Evolutionary conservation across 1,140 invertebrate species (phyloP).

Genomic region (Copidosoma floridanum): DNA sequence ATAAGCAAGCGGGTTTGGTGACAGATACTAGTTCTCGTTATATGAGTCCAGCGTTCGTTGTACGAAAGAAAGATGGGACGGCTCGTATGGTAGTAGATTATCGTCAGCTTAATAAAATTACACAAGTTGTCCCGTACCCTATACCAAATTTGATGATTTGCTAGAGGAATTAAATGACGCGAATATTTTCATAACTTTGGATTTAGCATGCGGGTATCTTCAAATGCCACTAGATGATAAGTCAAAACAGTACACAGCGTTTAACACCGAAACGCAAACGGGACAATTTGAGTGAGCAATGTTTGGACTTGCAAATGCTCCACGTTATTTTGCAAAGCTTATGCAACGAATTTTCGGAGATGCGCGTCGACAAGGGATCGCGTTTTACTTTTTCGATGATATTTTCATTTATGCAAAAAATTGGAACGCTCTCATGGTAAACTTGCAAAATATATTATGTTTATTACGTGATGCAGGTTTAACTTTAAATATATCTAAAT

Average conservation of each 20-base stretch:
- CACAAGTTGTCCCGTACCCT: not conserved
- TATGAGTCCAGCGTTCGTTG: constrained; percentile 7
- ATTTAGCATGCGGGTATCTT: constrained; percentile 20
- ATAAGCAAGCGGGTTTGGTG: constrained; percentile 6
- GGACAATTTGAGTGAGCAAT: constrained; percentile 23
- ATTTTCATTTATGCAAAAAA: constrained; percentile 9
- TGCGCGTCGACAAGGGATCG: constrained; percentile 8
- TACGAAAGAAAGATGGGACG: constrained; percentile 15
- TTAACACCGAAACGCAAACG: constrained; percentile 19
- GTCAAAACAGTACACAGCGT: constrained; percentile 4
- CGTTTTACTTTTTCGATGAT: constrained; percentile 25
- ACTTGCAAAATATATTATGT: constrained; percentile 3
- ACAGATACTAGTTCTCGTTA: constrained; percentile 9
- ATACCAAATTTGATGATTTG: not conserved
- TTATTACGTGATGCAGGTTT: constrained; percentile 14
- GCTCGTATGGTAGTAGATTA: constrained; percentile 18
- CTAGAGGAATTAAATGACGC: not conserved
- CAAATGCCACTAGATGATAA: constrained; percentile 1
- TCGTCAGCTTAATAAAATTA: constrained; percentile 14
- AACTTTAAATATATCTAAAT: constrained; percentile 26
- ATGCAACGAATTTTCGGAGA: no score
- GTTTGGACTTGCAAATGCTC: constrained; percentile 21
- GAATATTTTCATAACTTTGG: constrained; percentile 12
- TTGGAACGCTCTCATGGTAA: constrained; percentile 11
- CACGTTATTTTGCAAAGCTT: constrained; percentile 22